A percentile compares a stretch with the other conserved stretches of the same genome.
Evolutionary conservation across 2,113 vertebrate species (phyloP).

Genomic region (Naja naja): DNA sequence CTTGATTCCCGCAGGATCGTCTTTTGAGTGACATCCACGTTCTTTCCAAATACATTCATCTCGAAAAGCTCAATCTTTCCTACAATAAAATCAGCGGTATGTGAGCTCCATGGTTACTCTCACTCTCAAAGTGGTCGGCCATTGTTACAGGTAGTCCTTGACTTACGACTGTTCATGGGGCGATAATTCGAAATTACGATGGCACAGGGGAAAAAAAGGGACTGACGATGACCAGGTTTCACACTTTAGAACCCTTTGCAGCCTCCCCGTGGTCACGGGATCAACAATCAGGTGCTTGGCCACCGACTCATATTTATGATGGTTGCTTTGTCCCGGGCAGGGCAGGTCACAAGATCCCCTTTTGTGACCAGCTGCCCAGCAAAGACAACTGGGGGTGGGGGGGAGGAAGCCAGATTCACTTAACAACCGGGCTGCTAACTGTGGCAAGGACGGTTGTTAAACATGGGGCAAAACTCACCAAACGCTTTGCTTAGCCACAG

Average conservation of each 20-base stretch:
- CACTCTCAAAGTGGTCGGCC: neutral
- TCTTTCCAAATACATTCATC: slow-evolving; percentile 79
- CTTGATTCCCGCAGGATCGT: slow-evolving; percentile 66
- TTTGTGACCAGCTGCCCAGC: no score
- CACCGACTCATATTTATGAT: neutral
- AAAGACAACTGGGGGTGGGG: no score
- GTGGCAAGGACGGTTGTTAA: no score
- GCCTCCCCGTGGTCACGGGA: neutral
- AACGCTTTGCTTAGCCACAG: no score
- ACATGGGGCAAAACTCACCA: no score
- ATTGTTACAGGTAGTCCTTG: neutral
- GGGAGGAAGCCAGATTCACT: no score
- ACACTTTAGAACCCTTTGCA: neutral
- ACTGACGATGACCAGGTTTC: neutral
- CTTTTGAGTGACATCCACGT: slow-evolving; percentile 76
- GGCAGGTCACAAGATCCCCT: rapidly evolving
- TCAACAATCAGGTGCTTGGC: neutral
- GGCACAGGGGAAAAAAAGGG: neutral
- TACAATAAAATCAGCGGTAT: slow-evolving; percentile 89
- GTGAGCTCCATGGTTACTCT: slow-evolving; percentile 29
- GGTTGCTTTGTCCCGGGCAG: no score
- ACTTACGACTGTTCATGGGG: neutral
- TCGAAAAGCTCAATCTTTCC: slow-evolving; percentile 88
- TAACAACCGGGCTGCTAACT: no score
- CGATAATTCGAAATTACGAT: neutral